Evolutionary conservation across 2,888 invertebrate genomes (phyloP), one percentile per base, ranked within the genome.

Genomic region (Pseudococcus jackbeardsleyi): DNA sequence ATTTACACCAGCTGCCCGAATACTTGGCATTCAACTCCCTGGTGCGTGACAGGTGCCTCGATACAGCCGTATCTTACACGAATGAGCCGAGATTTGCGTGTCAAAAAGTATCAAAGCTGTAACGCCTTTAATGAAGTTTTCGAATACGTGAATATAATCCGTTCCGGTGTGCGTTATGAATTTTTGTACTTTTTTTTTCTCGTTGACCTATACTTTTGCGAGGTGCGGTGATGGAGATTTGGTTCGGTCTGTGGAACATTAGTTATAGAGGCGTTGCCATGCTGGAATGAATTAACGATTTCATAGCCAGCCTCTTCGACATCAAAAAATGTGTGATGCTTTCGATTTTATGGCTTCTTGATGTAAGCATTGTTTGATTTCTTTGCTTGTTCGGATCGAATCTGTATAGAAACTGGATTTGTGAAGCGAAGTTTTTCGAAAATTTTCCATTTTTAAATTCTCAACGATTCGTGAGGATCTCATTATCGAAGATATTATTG

Each of bases 31-130:
- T 59, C 59, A 1, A 59, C 19, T 59, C 33, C 68, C 26, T 22
- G 33, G 68, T 72, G 68, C 68, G 68, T 72, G 68, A 72, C 68
- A 72, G 59, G 68, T 72, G 68, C 26, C 59, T 11, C 11, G 12
- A 72, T 33, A 8, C 68, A 12, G 5, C 33, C 17, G 12, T 72
- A 72, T 72, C 68, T 26, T 72, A 72, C 68, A 72, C 68, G 68
- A 72, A 72, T 72, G 26, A 72, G 68, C 12, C 26, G 33, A 72
- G 68, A 72, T 72, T 72, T 72, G 68, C 68, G 68, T 72, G 68
- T 72, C 33, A 12, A 33, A 72, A 72, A 72, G 15, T 33, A n/a
- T 33, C 68, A 59, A 59, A 59, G 59, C 59, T 59, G 59, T 54
- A 54, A 3, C 33, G 33, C 68, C 15, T 72, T 72, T 72, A 72